Conservation (phyloP, 2,113 vertebrate species). For the Ophthalmolycus amberensis region DNA sequence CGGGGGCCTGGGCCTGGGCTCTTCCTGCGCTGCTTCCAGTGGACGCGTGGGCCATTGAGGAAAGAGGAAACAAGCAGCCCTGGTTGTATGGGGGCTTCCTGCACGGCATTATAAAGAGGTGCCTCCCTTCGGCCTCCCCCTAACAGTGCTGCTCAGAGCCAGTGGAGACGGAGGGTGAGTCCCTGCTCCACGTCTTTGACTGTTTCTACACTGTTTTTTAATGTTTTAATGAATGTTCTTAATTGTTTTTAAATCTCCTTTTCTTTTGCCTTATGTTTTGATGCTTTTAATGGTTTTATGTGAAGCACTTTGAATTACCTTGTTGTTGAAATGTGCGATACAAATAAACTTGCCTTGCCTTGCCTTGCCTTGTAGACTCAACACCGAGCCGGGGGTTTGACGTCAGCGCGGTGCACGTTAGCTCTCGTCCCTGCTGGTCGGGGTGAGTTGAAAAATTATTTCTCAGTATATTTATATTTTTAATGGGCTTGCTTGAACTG, state of each 20-base stretch:
- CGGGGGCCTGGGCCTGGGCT: conserved; percentile 53
- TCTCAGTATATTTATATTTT: background rate
- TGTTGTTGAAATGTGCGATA: no score
- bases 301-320: no score
- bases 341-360: no score
- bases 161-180: conserved; percentile 43
- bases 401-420: conserved; percentile 46
- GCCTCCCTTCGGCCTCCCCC: conserved; percentile 48
- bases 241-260: no score
- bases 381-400: conserved; percentile 63
- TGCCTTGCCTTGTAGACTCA: conserved; percentile 21
- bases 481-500: background rate
- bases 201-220: background rate
- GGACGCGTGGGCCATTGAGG: conserved; percentile 80
- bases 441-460: conserved; percentile 76
- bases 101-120: conserved; percentile 82
- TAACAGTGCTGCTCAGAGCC: conserved; percentile 64
- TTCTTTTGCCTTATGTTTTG: no score
- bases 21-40: conserved; percentile 81
- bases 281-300: no score
- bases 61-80: conserved; percentile 81
- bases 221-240: no score
- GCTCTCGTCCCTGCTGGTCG: conserved; percentile 88
- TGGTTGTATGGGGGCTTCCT: conserved; percentile 80
- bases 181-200: conserved; percentile 44